Evolutionary conservation across 2,888 invertebrate species (phyloP).

Genomic region (Endomychus coccineus): DNA sequence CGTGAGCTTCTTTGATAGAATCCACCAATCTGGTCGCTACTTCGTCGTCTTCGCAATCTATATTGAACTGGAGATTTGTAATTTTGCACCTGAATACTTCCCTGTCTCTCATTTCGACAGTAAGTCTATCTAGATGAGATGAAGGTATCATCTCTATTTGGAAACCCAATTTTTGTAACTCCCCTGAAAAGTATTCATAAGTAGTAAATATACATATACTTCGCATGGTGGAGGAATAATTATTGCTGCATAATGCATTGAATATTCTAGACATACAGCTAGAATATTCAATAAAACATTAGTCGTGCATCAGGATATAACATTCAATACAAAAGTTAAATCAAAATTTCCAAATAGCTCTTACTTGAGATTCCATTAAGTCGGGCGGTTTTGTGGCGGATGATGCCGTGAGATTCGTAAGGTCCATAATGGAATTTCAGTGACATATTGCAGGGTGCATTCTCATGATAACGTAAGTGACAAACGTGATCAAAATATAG

Average conservation of each 20-base stretch:
- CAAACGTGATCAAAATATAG: no score
- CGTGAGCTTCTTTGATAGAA: conserved; percentile 30
- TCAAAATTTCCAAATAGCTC: neutral
- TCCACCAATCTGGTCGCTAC: conserved; percentile 29
- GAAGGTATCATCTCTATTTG: conserved; percentile 32
- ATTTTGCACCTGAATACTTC: conserved; percentile 35
- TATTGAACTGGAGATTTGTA: conserved; percentile 33
- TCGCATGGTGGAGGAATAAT: no score
- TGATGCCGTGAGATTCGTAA: conserved; percentile 34
- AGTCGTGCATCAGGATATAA: neutral
- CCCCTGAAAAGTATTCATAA: conserved; percentile 8
- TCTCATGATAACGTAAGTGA: no score
- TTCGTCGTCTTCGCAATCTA: conserved; percentile 31
- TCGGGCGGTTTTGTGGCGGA: conserved; percentile 34
- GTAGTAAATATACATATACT: no score
- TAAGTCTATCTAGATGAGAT: conserved; percentile 31
- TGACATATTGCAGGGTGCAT: conserved; percentile 7
- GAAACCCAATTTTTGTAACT: conserved; percentile 21
- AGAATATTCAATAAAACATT: neutral
- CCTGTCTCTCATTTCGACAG: conserved; percentile 31
- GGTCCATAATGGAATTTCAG: conserved; percentile 36
- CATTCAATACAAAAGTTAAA: neutral
- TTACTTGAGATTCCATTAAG: conserved; percentile 32
- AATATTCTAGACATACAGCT: no score
- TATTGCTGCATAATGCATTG: no score